Evolutionary conservation across 2,113 vertebrate species (phyloP).

Genomic region (Rhinoptilus africanus): DNA sequence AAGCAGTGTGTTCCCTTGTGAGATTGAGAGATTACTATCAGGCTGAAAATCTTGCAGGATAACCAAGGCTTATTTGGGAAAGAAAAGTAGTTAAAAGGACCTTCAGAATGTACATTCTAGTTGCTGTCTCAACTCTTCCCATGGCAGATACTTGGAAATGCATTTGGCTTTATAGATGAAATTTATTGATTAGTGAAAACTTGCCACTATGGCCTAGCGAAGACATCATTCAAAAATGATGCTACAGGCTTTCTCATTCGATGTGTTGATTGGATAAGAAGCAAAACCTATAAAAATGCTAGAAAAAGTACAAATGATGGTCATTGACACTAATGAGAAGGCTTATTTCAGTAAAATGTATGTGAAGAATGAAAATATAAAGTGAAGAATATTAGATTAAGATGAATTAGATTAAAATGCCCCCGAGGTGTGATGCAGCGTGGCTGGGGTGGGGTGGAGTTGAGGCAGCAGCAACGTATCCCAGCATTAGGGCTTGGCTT

Average conservation of each 20-base stretch:
- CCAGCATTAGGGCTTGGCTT: neutral
- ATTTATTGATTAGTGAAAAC: neutral
- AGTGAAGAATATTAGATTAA: neutral
- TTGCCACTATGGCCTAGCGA: neutral
- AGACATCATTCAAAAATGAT: neutral
- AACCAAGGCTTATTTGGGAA: neutral
- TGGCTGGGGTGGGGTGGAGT: neutral
- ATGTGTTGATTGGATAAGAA: neutral
- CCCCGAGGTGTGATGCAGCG: fast-evolving
- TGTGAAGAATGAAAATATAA: neutral
- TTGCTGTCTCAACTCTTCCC: neutral
- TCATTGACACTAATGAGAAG: neutral
- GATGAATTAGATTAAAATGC: neutral
- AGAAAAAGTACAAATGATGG: neutral
- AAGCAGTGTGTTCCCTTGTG: neutral
- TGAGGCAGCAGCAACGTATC: neutral
- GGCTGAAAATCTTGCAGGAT: neutral
- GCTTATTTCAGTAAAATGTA: neutral
- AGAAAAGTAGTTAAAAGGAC: neutral
- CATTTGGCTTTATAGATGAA: neutral
- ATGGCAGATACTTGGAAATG: neutral
- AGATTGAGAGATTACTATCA: neutral
- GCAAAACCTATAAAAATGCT: neutral
- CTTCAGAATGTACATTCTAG: neutral
- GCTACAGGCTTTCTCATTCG: neutral